A percentile compares a stretch with the other conserved stretches of the same genome.
Conservation (phyloP, 2,113 vertebrate genomes). For the Gasterosteus aculeatus region DNA sequence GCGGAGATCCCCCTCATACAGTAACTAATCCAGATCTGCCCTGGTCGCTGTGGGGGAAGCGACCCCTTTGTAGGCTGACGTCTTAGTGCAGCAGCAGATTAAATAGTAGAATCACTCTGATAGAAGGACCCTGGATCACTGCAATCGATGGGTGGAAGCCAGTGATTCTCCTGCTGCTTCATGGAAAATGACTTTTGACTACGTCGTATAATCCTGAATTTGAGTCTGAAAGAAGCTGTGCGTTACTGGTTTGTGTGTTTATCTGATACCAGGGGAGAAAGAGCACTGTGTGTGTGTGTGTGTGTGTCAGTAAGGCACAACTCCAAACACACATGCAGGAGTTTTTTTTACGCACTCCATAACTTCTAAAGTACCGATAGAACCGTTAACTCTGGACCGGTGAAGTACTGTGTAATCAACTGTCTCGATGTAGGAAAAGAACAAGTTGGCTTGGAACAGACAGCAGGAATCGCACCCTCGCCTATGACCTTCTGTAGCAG, state of each 20-base stretch:
- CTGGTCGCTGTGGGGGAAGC: neutral
- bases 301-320: no score
- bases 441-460: conserved; percentile 1
- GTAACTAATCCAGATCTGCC: conserved; percentile 14
- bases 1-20: neutral
- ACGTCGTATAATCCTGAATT: conserved; percentile 19
- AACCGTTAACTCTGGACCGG: no score
- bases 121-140: conserved; percentile 59
- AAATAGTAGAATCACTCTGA: conserved; percentile 54
- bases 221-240: conserved; percentile 14
- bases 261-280: no score
- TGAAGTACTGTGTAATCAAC: no score
- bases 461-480: neutral
- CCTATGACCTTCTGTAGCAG: no score
- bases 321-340: no score
- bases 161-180: conserved; percentile 54
- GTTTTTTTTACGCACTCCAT: no score
- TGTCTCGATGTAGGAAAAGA: neutral
- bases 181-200: conserved; percentile 56
- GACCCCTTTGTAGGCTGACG: conserved; percentile 1
- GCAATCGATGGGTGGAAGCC: conserved; percentile 63
- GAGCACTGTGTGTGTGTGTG: no score
- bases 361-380: no score
- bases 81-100: conserved; percentile 26
- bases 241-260: conserved; percentile 15